A percentile compares a stretch with the other conserved stretches of the same genome.
These are phyloP conservation scores for Scaeva pyrastri DNA, from an alignment of 2,888 invertebrate genomes.

Conservation along the genomic window DNA sequence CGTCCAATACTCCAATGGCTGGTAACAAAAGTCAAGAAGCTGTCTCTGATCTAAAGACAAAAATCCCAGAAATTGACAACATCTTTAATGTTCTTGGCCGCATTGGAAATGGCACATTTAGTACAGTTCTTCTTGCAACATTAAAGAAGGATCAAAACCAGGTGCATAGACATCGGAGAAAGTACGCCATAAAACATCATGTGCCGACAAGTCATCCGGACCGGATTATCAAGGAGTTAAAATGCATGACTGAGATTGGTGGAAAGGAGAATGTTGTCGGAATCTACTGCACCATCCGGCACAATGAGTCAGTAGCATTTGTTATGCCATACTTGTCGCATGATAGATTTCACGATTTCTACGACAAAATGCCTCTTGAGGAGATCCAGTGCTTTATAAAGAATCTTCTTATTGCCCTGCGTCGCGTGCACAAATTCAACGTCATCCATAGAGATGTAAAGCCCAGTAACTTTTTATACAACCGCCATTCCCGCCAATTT, in stretches of 20 bases:
- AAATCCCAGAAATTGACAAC: constrained; percentile 87
- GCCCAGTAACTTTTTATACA: constrained; percentile 95
- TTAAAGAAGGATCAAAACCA: constrained; percentile 84
- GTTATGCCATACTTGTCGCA: constrained; percentile 96
- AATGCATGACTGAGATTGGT: constrained; percentile 91
- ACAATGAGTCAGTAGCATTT: constrained; percentile 92
- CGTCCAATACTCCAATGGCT: background rate
- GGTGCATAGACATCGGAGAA: constrained; percentile 84
- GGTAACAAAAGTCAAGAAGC: constrained; percentile 77
- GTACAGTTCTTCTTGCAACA: constrained; percentile 92
- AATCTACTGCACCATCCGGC: constrained; percentile 90
- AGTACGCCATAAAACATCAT: constrained; percentile 94
- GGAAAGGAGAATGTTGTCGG: constrained; percentile 93
- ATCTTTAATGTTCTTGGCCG: constrained; percentile 89
- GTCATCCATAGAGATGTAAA: constrained; percentile 96
- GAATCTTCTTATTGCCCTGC: constrained; percentile 91
- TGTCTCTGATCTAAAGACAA: constrained; percentile 81
- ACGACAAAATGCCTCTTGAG: constrained; percentile 87
- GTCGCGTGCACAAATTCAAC: constrained; percentile 92
- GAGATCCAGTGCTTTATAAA: constrained; percentile 92
- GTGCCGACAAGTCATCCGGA: constrained; percentile 94
- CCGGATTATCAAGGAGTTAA: constrained; percentile 91
- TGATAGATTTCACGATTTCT: constrained; percentile 91
- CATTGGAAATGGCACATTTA: constrained; percentile 94
- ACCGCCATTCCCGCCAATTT: constrained; percentile 89